phyloP scores from a whole-genome alignment of 1,140 invertebrate species.

The Drosophila subpulchrella region DNA sequence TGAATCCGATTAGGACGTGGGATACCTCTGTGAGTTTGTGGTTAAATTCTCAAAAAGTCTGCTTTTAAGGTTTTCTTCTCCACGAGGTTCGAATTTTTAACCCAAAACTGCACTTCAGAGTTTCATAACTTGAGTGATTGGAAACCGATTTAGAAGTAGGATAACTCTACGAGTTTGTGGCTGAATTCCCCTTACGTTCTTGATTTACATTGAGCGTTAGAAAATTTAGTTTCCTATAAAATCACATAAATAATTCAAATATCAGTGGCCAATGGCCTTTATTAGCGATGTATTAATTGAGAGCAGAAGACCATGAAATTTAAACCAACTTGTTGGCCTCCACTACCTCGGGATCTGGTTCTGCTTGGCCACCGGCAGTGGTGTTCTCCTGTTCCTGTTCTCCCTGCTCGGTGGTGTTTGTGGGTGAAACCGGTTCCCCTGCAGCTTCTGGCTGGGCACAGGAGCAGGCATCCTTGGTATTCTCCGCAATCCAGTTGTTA shows the following conservation, averaged over 20 bases:
- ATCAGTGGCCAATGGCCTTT: slow-evolving; percentile 1
- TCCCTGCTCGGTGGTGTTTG: slow-evolving; percentile 34
- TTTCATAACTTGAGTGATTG: no score
- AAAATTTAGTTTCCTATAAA: not conserved
- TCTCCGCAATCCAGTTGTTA: slow-evolving; percentile 89
- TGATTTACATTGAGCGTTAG: no score
- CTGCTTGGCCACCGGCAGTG: slow-evolving; percentile 2
- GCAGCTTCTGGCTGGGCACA: slow-evolving; percentile 83
- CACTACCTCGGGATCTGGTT: slow-evolving; percentile 24
- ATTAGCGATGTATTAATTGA: not conserved
- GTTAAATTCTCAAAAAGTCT: no score
- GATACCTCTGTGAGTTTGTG: no score
- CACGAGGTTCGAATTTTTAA: no score
- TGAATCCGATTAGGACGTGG: no score
- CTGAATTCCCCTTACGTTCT: no score
- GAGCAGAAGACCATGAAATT: not conserved
- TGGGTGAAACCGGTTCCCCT: not conserved
- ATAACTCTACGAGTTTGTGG: no score
- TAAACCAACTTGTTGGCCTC: slow-evolving; percentile 51
- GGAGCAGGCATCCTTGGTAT: slow-evolving; percentile 89
- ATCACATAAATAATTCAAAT: not conserved
- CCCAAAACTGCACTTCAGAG: no score
- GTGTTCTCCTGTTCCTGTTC: slow-evolving; percentile 9
- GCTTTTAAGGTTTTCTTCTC: no score
- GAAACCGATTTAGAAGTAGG: no score